These are phyloP conservation scores for Micronycteris hirsuta DNA, from an alignment of 2,113 vertebrate genomes.

Conservation along the genomic window DNA sequence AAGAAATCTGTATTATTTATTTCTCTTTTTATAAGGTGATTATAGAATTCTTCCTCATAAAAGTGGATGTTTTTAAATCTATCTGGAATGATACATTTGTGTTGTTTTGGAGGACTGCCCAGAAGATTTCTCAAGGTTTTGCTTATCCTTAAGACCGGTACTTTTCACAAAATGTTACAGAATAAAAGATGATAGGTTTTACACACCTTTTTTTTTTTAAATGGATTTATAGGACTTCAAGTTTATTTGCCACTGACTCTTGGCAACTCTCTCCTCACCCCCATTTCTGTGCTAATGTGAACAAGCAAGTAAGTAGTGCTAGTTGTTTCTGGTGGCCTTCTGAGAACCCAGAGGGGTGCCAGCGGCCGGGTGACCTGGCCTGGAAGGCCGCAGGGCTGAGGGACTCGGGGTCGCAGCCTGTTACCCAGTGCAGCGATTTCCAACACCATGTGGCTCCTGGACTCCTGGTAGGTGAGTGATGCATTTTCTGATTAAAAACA, in stretches of 20 bases:
- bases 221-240: neutral
- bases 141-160: neutral
- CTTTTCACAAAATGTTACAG: neutral
- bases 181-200: neutral
- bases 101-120: neutral
- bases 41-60: slow-evolving; percentile 32
- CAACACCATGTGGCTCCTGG: neutral
- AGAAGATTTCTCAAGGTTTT: neutral
- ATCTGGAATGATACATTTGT: neutral
- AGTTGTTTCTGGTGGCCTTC: neutral
- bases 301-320: neutral
- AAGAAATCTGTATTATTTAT: slow-evolving; percentile 1
- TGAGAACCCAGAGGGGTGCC: neutral
- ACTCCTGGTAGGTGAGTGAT: neutral
- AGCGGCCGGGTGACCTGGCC: neutral
- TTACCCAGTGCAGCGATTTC: neutral
- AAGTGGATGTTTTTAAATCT: neutral
- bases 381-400: fast-evolving
- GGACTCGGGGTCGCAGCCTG: neutral
- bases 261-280: too few relatives aligned
- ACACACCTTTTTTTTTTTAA: neutral
- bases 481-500: neutral
- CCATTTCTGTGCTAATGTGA: neutral
- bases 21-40: slow-evolving; percentile 26
- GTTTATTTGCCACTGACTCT: neutral